These are phyloP conservation scores for Lithophane leautieri DNA, from an alignment of 2,888 invertebrate genomes.

Conservation along the genomic window DNA sequence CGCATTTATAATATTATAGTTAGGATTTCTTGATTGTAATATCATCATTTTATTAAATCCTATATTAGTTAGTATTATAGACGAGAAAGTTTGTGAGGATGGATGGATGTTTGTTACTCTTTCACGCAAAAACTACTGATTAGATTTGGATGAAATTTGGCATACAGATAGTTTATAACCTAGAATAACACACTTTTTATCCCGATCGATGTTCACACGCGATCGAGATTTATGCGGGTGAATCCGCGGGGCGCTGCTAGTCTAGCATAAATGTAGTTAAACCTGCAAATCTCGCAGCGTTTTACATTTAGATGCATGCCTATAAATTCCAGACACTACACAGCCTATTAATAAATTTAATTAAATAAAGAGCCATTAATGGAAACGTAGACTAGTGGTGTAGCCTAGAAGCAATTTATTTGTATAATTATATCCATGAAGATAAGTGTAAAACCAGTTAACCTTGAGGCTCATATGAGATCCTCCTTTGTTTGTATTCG, in stretches of 20 bases:
- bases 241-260: too few species aligned
- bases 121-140: too few species aligned
- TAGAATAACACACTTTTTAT: too few species aligned
- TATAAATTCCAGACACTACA: constrained; percentile 27
- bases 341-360: constrained; percentile 36
- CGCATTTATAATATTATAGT: too few species aligned
- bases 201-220: too few species aligned
- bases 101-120: too few species aligned
- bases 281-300: neutral
- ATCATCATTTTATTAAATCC: constrained; percentile 2
- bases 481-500: constrained; percentile 60
- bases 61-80: too few species aligned
- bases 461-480: constrained; percentile 62
- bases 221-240: too few species aligned
- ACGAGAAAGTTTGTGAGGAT: too few species aligned
- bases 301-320: constrained; percentile 12
- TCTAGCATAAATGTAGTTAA: neutral
- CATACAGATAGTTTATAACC: too few species aligned
- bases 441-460: constrained; percentile 55
- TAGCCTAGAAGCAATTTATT: constrained; percentile 62
- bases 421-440: constrained; percentile 61
- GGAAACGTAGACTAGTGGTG: constrained; percentile 50
- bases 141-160: too few species aligned
- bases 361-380: constrained; percentile 50
- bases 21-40: neutral